Conservation (phyloP, 2,797 vertebrate genomes). For the Pseudomugil gertrudae region DNA sequence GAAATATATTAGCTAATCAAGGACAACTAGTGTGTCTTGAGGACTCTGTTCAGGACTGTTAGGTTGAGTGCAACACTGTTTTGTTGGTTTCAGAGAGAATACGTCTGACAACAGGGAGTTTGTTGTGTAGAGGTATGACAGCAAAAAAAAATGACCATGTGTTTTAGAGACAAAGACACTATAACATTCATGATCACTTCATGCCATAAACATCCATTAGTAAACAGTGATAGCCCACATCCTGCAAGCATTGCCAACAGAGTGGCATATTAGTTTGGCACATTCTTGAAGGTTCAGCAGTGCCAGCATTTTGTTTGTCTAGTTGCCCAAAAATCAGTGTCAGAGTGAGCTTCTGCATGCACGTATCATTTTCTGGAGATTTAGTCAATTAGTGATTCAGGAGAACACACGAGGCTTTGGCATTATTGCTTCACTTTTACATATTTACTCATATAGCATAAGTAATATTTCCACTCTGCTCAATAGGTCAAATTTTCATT, state of each 20-base stretch:
- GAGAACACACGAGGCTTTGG: background rate
- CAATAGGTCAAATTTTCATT: too few relatives aligned
- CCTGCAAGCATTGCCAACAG: background rate
- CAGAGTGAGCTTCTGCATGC: background rate
- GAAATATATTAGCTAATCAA: slow-evolving; percentile 50
- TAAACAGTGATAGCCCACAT: background rate
- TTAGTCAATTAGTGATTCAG: background rate
- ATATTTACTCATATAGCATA: background rate
- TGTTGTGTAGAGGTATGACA: slow-evolving; percentile 12
- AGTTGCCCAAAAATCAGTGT: slow-evolving; percentile 15
- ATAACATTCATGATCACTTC: slow-evolving; percentile 8
- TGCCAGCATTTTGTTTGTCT: background rate
- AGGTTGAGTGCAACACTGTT: slow-evolving; percentile 23
- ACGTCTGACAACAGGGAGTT: slow-evolving; percentile 31
- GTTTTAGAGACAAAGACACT: slow-evolving; percentile 16
- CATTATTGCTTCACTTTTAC: background rate
- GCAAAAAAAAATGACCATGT: slow-evolving; percentile 30
- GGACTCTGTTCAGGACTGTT: slow-evolving; percentile 24
- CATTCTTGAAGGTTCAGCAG: background rate
- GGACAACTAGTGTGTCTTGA: slow-evolving; percentile 36
- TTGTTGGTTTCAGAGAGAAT: slow-evolving; percentile 22
- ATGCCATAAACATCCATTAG: slow-evolving; percentile 1
- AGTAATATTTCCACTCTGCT: too few relatives aligned
- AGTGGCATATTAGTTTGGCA: slow-evolving; percentile 4
- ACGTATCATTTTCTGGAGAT: background rate